Percentiles rank a stretch among this genome's conserved stretches.
Conservation (phyloP, 2,797 vertebrate species). For the Pseudochromis fuscus region DNA sequence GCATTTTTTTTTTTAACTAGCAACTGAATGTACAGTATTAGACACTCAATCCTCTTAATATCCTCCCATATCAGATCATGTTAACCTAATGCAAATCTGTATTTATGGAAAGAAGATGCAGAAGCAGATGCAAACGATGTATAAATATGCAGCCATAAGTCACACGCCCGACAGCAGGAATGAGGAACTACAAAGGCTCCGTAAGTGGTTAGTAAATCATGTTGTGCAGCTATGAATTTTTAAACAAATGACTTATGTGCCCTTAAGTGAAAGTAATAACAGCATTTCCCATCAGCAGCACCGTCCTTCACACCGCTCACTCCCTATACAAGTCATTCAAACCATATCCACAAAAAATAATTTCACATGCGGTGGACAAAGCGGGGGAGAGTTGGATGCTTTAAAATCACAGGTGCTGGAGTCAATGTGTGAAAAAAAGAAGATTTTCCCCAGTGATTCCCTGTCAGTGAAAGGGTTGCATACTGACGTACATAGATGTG, state of each 20-base stretch:
- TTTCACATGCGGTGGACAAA: constrained; percentile 2
- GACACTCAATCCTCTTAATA: background rate
- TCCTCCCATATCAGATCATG: constrained; percentile 6
- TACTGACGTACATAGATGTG: constrained; percentile 72
- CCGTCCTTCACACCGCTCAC: constrained; percentile 22
- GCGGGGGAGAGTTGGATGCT: constrained; percentile 8
- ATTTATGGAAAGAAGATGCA: constrained; percentile 8
- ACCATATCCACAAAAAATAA: constrained; percentile 56
- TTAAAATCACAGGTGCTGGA: constrained; percentile 25
- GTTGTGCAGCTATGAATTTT: constrained; percentile 27
- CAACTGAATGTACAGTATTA: background rate
- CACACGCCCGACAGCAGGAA: constrained; percentile 18
- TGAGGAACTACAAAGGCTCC: constrained; percentile 21
- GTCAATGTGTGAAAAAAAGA: constrained; percentile 26
- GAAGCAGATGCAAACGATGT: constrained; percentile 21
- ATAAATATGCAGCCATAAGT: constrained; percentile 35
- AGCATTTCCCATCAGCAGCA: constrained; percentile 22
- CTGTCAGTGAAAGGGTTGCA: constrained; percentile 40
- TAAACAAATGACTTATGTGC: constrained; percentile 17
- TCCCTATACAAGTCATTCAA: constrained; percentile 45
- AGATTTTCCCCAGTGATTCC: constrained; percentile 66
- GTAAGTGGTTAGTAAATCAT: constrained; percentile 42
- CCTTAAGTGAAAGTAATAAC: constrained; percentile 23
- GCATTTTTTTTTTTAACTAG: constrained; percentile 20
- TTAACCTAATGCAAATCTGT: constrained; percentile 31